Conservation (phyloP, 1,140 invertebrate genomes). For the Piezodorus guildinii region DNA sequence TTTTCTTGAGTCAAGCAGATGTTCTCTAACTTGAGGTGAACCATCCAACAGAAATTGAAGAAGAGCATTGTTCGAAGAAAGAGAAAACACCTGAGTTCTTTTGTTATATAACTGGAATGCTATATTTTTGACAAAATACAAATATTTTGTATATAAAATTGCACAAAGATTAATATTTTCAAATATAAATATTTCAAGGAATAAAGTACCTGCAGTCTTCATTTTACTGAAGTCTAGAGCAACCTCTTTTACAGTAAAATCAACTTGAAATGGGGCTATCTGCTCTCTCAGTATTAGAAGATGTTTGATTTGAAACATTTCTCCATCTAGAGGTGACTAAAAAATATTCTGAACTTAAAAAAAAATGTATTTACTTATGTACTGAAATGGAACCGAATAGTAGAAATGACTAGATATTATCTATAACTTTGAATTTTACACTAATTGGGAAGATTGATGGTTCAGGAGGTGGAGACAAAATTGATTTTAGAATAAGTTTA, state of each 20-base stretch:
- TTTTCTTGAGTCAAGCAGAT: slow-evolving; percentile 84
- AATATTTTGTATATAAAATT: too few species aligned
- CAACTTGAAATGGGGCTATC: slow-evolving; percentile 95
- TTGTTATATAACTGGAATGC: slow-evolving; percentile 80
- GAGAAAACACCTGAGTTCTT: slow-evolving; percentile 70
- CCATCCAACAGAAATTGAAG: slow-evolving; percentile 84
- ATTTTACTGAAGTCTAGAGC: slow-evolving; percentile 83
- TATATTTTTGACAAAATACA: slow-evolving; percentile 21
- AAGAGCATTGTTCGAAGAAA: slow-evolving; percentile 81
- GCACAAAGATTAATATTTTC: too few species aligned
- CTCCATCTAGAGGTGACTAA: slow-evolving; percentile 70
- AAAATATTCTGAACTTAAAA: slow-evolving; percentile 23
- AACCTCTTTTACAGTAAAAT: slow-evolving; percentile 86
- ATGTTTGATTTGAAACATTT: slow-evolving; percentile 96
- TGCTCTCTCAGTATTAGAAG: slow-evolving; percentile 92
- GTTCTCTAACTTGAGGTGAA: slow-evolving; percentile 83
- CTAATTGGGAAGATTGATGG: too few species aligned
- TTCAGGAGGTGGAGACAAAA: too few species aligned
- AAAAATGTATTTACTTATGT: too few species aligned
- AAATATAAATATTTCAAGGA: too few species aligned
- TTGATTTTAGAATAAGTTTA: too few species aligned
- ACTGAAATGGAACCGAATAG: too few species aligned
- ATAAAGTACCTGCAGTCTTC: slow-evolving; percentile 51
- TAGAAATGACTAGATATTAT: too few species aligned
- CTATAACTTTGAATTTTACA: too few species aligned